Base-by-base conservation (phyloP, 2,888 invertebrate species). In the Mimachlamys varia region DNA sequence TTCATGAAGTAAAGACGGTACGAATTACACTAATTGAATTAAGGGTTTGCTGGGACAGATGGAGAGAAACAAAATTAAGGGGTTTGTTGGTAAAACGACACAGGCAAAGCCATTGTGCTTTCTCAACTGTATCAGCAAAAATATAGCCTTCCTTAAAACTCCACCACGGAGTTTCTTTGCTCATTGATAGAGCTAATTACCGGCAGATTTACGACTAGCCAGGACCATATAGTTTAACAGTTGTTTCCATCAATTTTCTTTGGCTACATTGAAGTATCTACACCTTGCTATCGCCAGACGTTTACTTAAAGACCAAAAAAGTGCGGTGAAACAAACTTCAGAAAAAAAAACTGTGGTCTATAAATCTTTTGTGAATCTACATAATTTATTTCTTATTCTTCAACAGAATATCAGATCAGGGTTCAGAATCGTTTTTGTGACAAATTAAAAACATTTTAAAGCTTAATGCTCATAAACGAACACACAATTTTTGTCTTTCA, bases 1-100 rank as follows among this genome's bases (percentile, higher is more conserved):
- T 91, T 90, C 88, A 27, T 53, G 33, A 62, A 90, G 90, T 88
- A 76, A 87, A 88, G 62, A 55, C 88, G 89, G 89, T 90, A 89
- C 53, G 55, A 37, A 50, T 27, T 38, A 91, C 90, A 89, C 88
- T 91, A 92, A 92, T 92, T 92, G 92, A 92, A 92, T 92, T 92
- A 92, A 89, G 90, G 53, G 89, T 55, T 33, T 49, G 91, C 90
- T 62, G 88, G 62, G 44, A 62, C 91, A 88, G 89, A 91, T 91
- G 90, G 87, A 90, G 55, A 89, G 88, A 88, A 49, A 49, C 50
- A 44, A 49, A 88, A 50, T 88, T 50, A 88, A 15, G 88, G 88
- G 53, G 50, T 50, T 22, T 19, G n/a, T 49, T 13, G 2, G 88
- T 88, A 88, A 90, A 89, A 89, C 89, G 38, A 76, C 53, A 89